phyloP scores from a whole-genome alignment of 2,113 vertebrate genomes.

The Ardeotis arabs region DNA sequence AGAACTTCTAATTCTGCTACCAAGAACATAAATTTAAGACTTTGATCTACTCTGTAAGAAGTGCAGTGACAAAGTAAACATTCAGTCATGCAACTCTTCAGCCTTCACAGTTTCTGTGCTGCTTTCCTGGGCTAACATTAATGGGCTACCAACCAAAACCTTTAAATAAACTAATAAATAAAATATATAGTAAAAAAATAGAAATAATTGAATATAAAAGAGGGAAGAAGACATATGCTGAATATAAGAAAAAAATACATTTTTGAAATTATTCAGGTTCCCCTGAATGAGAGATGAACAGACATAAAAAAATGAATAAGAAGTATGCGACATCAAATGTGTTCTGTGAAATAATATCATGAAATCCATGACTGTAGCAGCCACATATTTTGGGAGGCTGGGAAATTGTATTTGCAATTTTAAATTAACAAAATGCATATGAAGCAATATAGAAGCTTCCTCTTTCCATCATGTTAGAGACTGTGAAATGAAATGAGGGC shows the following conservation, averaged over 20 bases:
- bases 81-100: not conserved
- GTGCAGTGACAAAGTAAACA: not conserved
- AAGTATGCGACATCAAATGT: not conserved
- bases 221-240: not conserved
- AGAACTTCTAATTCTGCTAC: not conserved
- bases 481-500: not conserved
- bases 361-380: not conserved
- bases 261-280: not conserved
- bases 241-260: not conserved
- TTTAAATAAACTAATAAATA: not conserved
- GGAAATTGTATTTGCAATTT: constrained; percentile 42
- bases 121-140: not conserved
- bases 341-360: not conserved
- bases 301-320: not conserved
- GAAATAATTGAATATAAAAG: not conserved
- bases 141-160: not conserved
- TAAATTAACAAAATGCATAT: not conserved
- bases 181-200: not conserved
- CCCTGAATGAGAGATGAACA: not conserved
- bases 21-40: not conserved
- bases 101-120: not conserved
- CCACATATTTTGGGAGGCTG: not conserved
- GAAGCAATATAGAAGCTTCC: not conserved
- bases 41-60: not conserved
- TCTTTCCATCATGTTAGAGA: not conserved